phyloP scores from a whole-genome alignment of 2,888 invertebrate species.

The Latrodectus elegans region DNA sequence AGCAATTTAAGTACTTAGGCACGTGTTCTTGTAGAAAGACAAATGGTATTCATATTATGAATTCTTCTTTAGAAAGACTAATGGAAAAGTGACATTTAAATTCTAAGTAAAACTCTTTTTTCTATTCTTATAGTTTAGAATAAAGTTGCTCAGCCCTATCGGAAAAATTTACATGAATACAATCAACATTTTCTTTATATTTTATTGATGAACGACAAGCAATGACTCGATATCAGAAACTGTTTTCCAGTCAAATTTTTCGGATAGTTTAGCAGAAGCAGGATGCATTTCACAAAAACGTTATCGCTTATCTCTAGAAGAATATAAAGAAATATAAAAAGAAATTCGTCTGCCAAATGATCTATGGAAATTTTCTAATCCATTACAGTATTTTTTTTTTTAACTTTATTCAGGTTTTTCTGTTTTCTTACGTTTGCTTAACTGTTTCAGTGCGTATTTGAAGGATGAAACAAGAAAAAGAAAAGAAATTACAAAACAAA shows the following conservation, averaged over 20 bases:
- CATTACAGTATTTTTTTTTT: not conserved
- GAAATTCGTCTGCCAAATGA: slow-evolving; percentile 29
- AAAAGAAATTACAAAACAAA: too few relatives aligned
- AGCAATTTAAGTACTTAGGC: too few relatives aligned
- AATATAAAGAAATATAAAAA: slow-evolving; percentile 18
- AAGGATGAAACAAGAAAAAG: too few relatives aligned
- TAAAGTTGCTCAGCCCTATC: not conserved
- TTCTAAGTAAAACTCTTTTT: too few relatives aligned
- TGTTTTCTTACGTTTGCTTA: too few relatives aligned
- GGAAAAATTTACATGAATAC: slow-evolving; percentile 49
- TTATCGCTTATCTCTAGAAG: slow-evolving; percentile 1
- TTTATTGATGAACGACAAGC: slow-evolving; percentile 28
- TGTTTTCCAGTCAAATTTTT: slow-evolving; percentile 28
- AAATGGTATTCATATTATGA: too few relatives aligned
- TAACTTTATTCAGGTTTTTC: not conserved
- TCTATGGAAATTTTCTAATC: slow-evolving; percentile 45
- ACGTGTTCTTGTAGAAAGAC: too few relatives aligned
- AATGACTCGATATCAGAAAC: slow-evolving; percentile 49
- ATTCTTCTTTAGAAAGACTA: too few relatives aligned
- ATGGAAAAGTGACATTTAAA: too few relatives aligned
- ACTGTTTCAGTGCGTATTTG: too few relatives aligned
- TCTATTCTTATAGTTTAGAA: too few relatives aligned
- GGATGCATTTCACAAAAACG: not conserved
- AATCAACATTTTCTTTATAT: slow-evolving; percentile 38
- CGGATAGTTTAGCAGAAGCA: slow-evolving; percentile 48